Conservation (phyloP, 2,113 vertebrate species). For the Xyrauchen texanus region DNA sequence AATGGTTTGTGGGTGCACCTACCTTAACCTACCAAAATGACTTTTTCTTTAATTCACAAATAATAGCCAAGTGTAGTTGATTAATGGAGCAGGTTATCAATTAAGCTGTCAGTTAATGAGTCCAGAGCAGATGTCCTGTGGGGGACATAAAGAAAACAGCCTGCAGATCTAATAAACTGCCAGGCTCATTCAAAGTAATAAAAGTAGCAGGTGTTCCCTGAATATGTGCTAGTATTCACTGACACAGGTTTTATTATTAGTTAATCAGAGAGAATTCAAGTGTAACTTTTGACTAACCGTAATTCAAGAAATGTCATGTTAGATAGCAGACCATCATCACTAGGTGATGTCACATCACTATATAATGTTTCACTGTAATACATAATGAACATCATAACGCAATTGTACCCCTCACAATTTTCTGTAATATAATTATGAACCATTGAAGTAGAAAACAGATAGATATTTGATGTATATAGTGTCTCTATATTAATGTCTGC, state of each 20-base stretch:
- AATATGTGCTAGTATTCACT: slow-evolving; percentile 18
- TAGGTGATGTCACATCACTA: not conserved
- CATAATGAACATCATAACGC: not conserved
- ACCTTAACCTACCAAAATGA: not conserved
- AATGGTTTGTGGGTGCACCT: not conserved
- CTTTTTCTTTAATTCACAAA: slow-evolving; percentile 36
- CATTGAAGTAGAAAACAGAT: not conserved
- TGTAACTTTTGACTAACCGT: slow-evolving; percentile 25
- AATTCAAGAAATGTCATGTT: slow-evolving; percentile 19
- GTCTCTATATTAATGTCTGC: no score
- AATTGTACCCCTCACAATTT: not conserved
- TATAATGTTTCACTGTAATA: not conserved
- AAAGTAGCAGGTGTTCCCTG: slow-evolving; percentile 32
- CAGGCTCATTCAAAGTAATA: slow-evolving; percentile 7
- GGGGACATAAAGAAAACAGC: slow-evolving; percentile 23
- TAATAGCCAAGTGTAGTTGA: slow-evolving; percentile 33
- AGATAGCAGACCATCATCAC: not conserved
- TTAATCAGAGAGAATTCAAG: slow-evolving; percentile 28
- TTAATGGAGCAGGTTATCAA: slow-evolving; percentile 41
- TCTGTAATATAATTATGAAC: not conserved
- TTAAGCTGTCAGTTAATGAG: slow-evolving; percentile 42
- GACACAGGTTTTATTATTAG: slow-evolving; percentile 4
- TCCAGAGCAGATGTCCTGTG: slow-evolving; percentile 27
- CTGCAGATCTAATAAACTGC: slow-evolving; percentile 9
- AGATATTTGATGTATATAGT: not conserved